Evolutionary conservation across 2,797 vertebrate genomes (phyloP).

Genomic region (Denticeps clupeoides): DNA sequence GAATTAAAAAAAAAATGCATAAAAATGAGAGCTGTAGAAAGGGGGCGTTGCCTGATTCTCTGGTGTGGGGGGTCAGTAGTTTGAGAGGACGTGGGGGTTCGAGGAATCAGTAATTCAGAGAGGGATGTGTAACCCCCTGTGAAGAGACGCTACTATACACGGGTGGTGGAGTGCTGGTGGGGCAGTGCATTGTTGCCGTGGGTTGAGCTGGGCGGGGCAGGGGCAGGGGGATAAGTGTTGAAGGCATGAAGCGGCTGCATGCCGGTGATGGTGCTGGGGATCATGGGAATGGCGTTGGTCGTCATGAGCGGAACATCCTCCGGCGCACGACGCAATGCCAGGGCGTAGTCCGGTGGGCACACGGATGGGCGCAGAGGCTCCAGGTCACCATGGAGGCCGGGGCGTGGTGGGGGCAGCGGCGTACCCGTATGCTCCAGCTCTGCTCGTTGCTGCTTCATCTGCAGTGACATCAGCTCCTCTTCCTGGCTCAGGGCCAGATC

Average conservation of each 20-base stretch:
- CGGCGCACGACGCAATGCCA: constrained; percentile 79
- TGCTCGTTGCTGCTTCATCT: constrained; percentile 75
- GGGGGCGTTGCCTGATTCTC: too few relatives aligned
- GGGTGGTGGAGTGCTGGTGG: constrained; percentile 88
- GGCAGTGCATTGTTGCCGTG: constrained; percentile 85
- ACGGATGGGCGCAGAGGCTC: constrained; percentile 69
- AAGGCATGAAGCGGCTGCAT: constrained; percentile 80
- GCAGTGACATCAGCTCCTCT: constrained; percentile 85
- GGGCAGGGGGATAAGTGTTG: constrained; percentile 74
- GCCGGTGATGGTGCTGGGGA: constrained; percentile 76
- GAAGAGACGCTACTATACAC: constrained; percentile 64
- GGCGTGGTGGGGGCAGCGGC: constrained; percentile 44
- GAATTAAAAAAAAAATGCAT: too few relatives aligned
- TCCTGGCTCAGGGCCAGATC: constrained; percentile 76
- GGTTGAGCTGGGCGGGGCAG: constrained; percentile 58
- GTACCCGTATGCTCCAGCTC: constrained; percentile 64
- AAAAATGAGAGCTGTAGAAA: too few relatives aligned
- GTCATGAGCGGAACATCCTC: constrained; percentile 84
- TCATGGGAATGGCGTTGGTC: constrained; percentile 78
- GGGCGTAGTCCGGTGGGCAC: constrained; percentile 85
- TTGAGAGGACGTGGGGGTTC: too few relatives aligned
- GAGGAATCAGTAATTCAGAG: too few relatives aligned
- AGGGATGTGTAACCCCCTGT: constrained; percentile 46
- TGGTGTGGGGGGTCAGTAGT: too few relatives aligned
- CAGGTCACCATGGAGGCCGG: constrained; percentile 59